These are phyloP conservation scores for Dipodomys stephensi DNA, from an alignment of 2,113 vertebrate genomes.

Conservation along the genomic window DNA sequence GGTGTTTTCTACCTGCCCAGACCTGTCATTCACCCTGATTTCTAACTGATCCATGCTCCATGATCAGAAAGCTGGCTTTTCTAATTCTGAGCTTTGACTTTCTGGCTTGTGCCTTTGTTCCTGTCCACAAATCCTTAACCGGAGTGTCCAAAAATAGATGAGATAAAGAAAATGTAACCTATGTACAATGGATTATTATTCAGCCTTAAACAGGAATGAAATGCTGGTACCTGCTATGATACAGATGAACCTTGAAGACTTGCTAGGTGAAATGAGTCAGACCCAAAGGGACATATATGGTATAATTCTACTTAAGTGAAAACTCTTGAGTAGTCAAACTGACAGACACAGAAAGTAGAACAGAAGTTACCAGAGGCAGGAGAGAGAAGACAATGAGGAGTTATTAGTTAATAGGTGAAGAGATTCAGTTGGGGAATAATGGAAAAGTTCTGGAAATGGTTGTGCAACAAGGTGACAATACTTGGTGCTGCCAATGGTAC, in stretches of 20 bases:
- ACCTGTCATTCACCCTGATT: slow-evolving; percentile 29
- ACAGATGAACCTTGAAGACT: not conserved
- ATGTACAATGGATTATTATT: not conserved
- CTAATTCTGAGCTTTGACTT: slow-evolving; percentile 46
- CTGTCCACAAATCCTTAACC: not conserved
- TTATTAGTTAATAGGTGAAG: not conserved
- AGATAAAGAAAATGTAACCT: not conserved
- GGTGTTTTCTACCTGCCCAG: slow-evolving; percentile 39
- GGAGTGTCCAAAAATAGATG: not conserved
- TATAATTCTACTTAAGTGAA: not conserved
- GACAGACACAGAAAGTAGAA: not conserved
- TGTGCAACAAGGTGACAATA: not conserved
- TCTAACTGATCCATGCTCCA: not conserved
- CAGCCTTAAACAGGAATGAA: not conserved
- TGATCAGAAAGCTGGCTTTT: slow-evolving; percentile 45
- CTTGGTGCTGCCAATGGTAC: not conserved
- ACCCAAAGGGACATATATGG: not conserved
- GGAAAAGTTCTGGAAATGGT: slow-evolving; percentile 12
- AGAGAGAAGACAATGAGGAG: not conserved
- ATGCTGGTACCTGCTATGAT: not conserved
- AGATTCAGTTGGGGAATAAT: not conserved
- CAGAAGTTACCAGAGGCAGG: not conserved
- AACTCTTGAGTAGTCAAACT: not conserved
- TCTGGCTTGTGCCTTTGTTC: not conserved
- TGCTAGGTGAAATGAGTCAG: not conserved